Conservation (phyloP, 2,888 invertebrate species). For the Acronicta aceris region DNA sequence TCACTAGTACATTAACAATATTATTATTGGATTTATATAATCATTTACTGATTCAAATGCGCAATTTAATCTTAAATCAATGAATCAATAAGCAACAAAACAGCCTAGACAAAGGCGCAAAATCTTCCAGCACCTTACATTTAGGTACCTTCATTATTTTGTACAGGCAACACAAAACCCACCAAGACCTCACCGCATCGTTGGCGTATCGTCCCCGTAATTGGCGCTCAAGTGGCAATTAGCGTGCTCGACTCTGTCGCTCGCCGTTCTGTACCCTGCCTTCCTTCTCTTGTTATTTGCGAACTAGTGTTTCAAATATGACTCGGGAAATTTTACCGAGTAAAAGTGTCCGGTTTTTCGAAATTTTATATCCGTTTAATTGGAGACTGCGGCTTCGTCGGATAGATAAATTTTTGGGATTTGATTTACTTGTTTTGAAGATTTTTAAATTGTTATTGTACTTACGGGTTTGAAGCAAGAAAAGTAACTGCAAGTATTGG, state of each 20-base stretch:
- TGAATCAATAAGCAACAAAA: slow-evolving; percentile 10
- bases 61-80: not conserved
- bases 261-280: slow-evolving; percentile 57
- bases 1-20: too few species aligned
- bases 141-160: slow-evolving; percentile 53
- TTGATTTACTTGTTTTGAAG: not conserved
- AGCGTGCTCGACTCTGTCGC: slow-evolving; percentile 78
- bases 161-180: slow-evolving; percentile 48
- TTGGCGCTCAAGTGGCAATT: slow-evolving; percentile 86
- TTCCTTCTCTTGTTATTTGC: slow-evolving; percentile 69
- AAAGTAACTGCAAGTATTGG: too few species aligned
- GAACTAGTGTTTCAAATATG: slow-evolving; percentile 64
- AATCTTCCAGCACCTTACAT: slow-evolving; percentile 36
- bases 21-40: too few species aligned
- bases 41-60: not conserved
- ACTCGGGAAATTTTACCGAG: slow-evolving; percentile 36
- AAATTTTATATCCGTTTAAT: slow-evolving; percentile 42
- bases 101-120: slow-evolving; percentile 9
- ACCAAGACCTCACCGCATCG: slow-evolving; percentile 54
- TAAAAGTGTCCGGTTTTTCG: slow-evolving; percentile 45
- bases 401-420: slow-evolving; percentile 4
- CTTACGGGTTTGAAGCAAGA: too few species aligned
- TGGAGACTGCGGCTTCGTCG: slow-evolving; percentile 9
- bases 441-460: not conserved
- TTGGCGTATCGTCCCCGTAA: slow-evolving; percentile 75